These are phyloP conservation scores for Nomada fabriciana DNA, from an alignment of 2,888 invertebrate species.

Conservation along the genomic window DNA sequence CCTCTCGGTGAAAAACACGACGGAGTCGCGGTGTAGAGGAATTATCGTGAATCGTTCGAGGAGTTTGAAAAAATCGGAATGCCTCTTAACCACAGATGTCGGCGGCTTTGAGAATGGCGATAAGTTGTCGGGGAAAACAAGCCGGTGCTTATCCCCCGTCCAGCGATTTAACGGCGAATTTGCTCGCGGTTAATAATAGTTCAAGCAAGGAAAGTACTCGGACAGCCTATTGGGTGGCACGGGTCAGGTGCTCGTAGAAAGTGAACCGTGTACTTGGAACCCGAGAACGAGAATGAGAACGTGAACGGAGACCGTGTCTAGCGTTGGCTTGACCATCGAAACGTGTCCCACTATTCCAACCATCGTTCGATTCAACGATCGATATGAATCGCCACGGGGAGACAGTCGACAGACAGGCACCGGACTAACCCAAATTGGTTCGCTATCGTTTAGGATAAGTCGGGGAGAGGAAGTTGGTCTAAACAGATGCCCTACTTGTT, in stretches of 20 bases:
- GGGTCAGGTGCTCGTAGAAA: slow-evolving; percentile 76
- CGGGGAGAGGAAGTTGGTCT: too few species aligned
- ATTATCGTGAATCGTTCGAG: slow-evolving; percentile 17
- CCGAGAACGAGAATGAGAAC: slow-evolving; percentile 66
- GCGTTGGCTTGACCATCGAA: slow-evolving; percentile 43
- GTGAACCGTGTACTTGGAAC: slow-evolving; percentile 76
- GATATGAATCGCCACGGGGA: background rate
- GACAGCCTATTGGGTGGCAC: slow-evolving; percentile 71
- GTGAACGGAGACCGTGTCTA: slow-evolving; percentile 54
- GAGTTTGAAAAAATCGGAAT: slow-evolving; percentile 43
- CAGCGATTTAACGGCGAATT: slow-evolving; percentile 68
- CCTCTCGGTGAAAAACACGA: background rate
- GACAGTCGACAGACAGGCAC: too few species aligned
- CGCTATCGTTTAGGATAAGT: too few species aligned
- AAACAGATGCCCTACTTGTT: too few species aligned
- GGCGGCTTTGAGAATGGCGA: slow-evolving; percentile 64
- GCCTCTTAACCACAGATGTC: slow-evolving; percentile 66
- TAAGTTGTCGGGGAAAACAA: slow-evolving; percentile 67
- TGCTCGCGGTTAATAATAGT: slow-evolving; percentile 75
- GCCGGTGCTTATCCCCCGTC: slow-evolving; percentile 63
- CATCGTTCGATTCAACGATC: slow-evolving; percentile 32
- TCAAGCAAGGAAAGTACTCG: slow-evolving; percentile 75
- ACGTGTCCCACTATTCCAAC: slow-evolving; percentile 50
- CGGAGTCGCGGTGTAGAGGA: slow-evolving; percentile 26
- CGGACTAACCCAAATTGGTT: background rate